Base-by-base conservation (phyloP, 2,888 invertebrate genomes). In the Rotaria magnacalcarata region DNA sequence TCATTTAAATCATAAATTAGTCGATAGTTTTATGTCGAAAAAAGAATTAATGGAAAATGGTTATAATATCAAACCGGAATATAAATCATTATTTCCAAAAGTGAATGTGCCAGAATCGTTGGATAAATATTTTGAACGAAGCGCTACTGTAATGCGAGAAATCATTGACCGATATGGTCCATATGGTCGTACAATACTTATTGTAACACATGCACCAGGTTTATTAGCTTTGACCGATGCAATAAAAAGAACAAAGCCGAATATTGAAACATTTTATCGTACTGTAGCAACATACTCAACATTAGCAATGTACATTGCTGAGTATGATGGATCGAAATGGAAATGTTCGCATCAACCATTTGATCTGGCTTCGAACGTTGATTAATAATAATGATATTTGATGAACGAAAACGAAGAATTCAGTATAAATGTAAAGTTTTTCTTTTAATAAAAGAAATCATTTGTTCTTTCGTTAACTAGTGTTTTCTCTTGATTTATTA, bases 181-280 rank as follows among this genome's bases (percentile, higher is more conserved):
- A 0, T 27, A 34, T 93, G 94, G 93, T 88, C 95, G 96, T n/a
- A 95, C 95, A 91, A 92, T 97, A 84, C 92, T 97, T 86, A 93
- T 97, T 89, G 94, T 97, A 14, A 97, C 95, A 0, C 97, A 98
- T 92, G 96, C 97, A 0, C 94, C 95, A 0, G 67, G 67, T 67
- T 67, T 67, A 67, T 67, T 67, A 34, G 67, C 67, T 19, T 67
- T 67, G 14, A 34, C 67, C 2, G 5, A 41, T 67, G 67, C 67
- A 67, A 34, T 67, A 34, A 67, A 67, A 27, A 34, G 67, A 27
- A 0, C 34, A 7, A 67, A 6, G 19, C 67, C 67, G 7, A 67
- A 67, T 67, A 8, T 14, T 41, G 67, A 67, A 34, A 34, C 67
- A 67, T 67, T 67, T 34, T 67, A 67, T 67, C 67, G 67, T 34